A percentile compares a stretch with the other conserved stretches of the same genome.
Conservation (phyloP, 2,797 vertebrate genomes). For the Luscinia luscinia region DNA sequence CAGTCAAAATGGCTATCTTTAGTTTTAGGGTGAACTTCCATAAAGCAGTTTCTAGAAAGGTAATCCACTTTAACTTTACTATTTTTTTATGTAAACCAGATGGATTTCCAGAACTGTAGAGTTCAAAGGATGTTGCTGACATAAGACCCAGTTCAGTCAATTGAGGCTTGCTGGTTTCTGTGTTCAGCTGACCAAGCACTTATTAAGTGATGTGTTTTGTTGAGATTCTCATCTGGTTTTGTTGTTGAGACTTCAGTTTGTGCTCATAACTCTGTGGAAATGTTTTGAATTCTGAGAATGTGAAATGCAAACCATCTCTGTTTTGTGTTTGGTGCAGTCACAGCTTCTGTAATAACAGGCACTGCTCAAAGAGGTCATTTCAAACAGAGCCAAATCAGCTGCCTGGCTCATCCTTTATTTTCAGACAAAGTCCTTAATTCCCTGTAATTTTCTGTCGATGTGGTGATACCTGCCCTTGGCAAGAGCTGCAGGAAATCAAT, state of each 20-base stretch:
- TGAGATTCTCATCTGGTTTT: not conserved
- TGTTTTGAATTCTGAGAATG: not conserved
- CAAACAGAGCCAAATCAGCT: not conserved
- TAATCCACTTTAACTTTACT: not conserved
- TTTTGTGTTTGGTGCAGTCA: not conserved
- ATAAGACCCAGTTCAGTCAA: not conserved
- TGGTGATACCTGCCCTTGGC: not conserved
- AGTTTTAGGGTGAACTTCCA: not conserved
- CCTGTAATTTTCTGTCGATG: not conserved
- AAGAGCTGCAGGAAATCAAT: not conserved
- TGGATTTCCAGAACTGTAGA: not conserved
- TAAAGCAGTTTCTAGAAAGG: not conserved
- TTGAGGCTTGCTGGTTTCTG: not conserved
- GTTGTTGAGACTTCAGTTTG: not conserved
- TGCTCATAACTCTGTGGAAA: not conserved
- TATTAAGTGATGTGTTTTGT: not conserved
- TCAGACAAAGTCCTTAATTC: not conserved
- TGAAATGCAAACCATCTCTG: not conserved
- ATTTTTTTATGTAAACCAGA: not conserved
- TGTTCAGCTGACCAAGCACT: not conserved
- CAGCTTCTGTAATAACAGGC: not conserved
- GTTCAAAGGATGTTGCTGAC: not conserved
- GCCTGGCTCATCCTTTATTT: not conserved
- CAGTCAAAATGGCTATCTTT: not conserved
- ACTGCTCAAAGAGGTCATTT: not conserved